A percentile compares a stretch with the other conserved stretches of the same genome.
Conservation (phyloP, 2,888 invertebrate species). For the Eupithecia dodoneata region DNA sequence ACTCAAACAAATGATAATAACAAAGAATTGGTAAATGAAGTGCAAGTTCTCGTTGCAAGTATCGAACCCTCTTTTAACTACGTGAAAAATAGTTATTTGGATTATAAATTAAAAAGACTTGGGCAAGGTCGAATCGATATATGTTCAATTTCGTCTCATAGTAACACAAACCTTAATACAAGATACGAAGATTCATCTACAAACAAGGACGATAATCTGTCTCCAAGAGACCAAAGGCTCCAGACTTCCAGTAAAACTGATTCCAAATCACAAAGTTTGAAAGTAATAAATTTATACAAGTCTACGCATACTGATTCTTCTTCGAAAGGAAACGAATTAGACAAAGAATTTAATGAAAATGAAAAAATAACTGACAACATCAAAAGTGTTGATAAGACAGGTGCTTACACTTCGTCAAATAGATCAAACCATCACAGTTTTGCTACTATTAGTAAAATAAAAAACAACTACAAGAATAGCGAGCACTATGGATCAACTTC, state of each 20-base stretch:
- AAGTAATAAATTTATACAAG: conserved; percentile 62
- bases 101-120: conserved; percentile 65
- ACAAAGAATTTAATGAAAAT: conserved; percentile 38
- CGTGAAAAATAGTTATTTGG: conserved; percentile 59
- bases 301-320: conserved; percentile 54
- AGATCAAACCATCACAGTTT: conserved; percentile 35
- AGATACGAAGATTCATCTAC: conserved; percentile 9
- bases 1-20: conserved; percentile 41
- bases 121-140: conserved; percentile 60
- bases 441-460: conserved; percentile 28
- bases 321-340: conserved; percentile 47
- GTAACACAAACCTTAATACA: conserved; percentile 35
- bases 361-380: conserved; percentile 19
- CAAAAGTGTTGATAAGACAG: conserved; percentile 42
- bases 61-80: conserved; percentile 60
- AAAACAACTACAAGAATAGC: conserved; percentile 33
- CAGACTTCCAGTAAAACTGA: conserved; percentile 24
- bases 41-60: conserved; percentile 63
- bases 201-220: conserved; percentile 12
- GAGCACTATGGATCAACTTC: conserved; percentile 46
- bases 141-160: conserved; percentile 56
- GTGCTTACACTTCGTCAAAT: conserved; percentile 42
- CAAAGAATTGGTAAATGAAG: conserved; percentile 54
- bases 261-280: conserved; percentile 37
- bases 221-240: conserved; percentile 25